Evolutionary conservation across 64 coral and sea anemone species (phyloP), one percentile per base, ranked within the genome.

Genomic region (Montipora cactus): DNA sequence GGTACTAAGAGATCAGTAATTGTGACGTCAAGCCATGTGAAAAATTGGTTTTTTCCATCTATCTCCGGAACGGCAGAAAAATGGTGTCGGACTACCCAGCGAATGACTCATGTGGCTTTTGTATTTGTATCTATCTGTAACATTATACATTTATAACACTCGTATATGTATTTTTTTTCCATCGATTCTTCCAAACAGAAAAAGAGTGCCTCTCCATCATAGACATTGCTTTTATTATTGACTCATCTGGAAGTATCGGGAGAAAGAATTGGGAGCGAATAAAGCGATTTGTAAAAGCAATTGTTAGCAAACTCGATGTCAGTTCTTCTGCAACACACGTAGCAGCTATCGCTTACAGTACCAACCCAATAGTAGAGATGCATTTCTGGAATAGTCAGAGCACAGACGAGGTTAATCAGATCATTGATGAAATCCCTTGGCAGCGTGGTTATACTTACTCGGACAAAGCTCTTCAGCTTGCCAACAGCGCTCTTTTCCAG

Each of bases 211-310:
- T 21, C 23, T 5, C 25, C 16, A 8, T 77, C 19, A 22, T 89
- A 28, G 92, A 94, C 12, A 53, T 94, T 3, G 92, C 92, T n/a
- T 94, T 94, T 23, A 19, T 90, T 1, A 88, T 95, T 18, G 87
- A 95, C 85, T 95, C 93, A 16, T 95, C 93, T 44, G 93, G 88
- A 78, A 95, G 93, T 74, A 91, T 95, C 49, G 89, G 93, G 52
- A 68, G 88, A 7, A 95, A 47, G 47, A 90, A 95, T 45, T 95
- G 93, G 93, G 62, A 59, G 18, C 69, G 93, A 90, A 95, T 90
- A 59, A 90, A 95, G 28, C 53, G 50, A 7, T 95, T 95, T 75
- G 77, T 94, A 15, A 94, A 89, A 25, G 76, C 92, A 52, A 12
- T 94, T 4, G n/a, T 94, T 51, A 69, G 88, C 47, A 87, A 94